These are phyloP conservation scores for Pinna nobilis DNA, from an alignment of 1,140 invertebrate species.

Conservation along the genomic window DNA sequence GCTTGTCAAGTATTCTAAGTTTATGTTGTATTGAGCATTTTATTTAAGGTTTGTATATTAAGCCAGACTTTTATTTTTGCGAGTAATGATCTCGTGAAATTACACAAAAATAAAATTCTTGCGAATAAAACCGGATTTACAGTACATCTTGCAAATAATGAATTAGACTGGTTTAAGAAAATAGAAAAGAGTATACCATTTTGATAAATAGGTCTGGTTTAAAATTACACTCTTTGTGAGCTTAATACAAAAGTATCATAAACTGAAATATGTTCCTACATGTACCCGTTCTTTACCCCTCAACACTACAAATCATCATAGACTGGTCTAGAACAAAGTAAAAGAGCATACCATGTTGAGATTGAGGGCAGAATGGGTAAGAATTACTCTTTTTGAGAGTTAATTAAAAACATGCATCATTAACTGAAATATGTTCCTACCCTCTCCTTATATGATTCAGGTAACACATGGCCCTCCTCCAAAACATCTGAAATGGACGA, in stretches of 20 bases:
- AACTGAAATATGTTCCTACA: not conserved
- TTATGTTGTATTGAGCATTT: too few species aligned
- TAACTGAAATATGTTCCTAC: constrained; percentile 24
- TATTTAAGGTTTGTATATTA: too few species aligned
- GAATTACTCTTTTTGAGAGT: not conserved
- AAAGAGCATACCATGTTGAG: not conserved
- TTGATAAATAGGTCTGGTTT: not conserved
- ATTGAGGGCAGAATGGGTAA: not conserved
- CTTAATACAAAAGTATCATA: not conserved
- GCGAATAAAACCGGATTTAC: too few species aligned
- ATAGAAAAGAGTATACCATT: too few species aligned
- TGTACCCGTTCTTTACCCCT: not conserved
- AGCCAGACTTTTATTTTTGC: too few species aligned
- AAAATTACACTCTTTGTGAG: not conserved
- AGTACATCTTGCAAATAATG: not conserved
- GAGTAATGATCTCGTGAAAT: constrained; percentile 76
- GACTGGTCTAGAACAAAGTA: too few species aligned
- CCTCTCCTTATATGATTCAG: constrained; percentile 55
- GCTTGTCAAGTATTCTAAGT: too few species aligned
- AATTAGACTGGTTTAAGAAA: too few species aligned
- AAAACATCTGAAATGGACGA: constrained; percentile 53
- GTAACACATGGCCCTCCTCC: constrained; percentile 53
- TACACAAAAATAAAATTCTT: too few species aligned
- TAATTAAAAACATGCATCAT: not conserved
- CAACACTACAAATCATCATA: too few species aligned